These are phyloP conservation scores for Poeciliopsis infans DNA, from an alignment of 2,797 vertebrate species.

Conservation along the genomic window DNA sequence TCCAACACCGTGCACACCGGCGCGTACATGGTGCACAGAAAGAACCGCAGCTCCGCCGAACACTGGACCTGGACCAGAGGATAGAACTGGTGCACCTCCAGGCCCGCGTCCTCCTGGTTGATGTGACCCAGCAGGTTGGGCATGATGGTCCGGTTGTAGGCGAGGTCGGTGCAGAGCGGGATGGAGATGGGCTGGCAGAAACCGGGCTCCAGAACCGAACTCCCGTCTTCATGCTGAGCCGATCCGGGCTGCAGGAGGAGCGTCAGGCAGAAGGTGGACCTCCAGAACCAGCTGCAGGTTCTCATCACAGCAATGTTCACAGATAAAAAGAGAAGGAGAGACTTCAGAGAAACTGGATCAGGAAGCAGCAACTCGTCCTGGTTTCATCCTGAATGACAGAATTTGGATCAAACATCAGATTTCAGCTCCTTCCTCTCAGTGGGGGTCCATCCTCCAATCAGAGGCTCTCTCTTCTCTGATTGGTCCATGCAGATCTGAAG, in stretches of 20 bases:
- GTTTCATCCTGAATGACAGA: neutral
- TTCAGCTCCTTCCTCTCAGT: neutral
- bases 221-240: constrained; percentile 64
- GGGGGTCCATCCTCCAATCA: neutral
- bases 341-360: neutral
- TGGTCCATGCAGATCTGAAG: neutral
- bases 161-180: constrained; percentile 88
- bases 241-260: constrained; percentile 42
- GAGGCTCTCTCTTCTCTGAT: neutral
- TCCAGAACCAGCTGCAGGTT: constrained; percentile 35
- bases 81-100: constrained; percentile 92
- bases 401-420: neutral
- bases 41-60: constrained; percentile 88
- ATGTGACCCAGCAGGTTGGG: constrained; percentile 90
- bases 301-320: neutral
- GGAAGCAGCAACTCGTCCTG: neutral
- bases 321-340: neutral
- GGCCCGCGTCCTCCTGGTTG: constrained; percentile 89
- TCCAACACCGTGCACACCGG: constrained; percentile 94
- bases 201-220: neutral
- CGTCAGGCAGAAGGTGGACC: constrained; percentile 52
- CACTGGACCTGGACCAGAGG: constrained; percentile 89
- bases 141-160: constrained; percentile 92
- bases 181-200: constrained; percentile 90
- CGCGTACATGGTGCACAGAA: constrained; percentile 93